Evolutionary conservation across 2,113 vertebrate genomes (phyloP).

Genomic region (Odocoileus hemionus): DNA sequence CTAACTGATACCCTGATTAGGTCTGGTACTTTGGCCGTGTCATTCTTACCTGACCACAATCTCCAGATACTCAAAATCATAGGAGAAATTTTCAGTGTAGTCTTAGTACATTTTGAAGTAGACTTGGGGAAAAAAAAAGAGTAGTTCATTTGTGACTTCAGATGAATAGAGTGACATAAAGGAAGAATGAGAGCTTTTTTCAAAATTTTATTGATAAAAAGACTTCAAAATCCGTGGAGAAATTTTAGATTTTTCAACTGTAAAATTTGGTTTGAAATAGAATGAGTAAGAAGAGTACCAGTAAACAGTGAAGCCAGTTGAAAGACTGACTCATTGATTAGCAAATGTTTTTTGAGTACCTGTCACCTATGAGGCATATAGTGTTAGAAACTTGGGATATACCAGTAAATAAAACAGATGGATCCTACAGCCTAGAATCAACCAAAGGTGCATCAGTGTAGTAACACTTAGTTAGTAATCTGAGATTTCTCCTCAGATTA

Average conservation of each 20-base stretch:
- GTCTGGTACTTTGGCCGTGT: not conserved
- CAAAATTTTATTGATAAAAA: not conserved
- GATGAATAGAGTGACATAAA: slow-evolving; percentile 7
- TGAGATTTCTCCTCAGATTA: not conserved
- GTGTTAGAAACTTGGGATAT: not conserved
- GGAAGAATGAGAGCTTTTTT: not conserved
- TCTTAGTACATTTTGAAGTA: not conserved
- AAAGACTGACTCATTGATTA: not conserved
- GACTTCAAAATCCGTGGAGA: not conserved
- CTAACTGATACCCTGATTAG: not conserved
- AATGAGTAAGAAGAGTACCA: not conserved
- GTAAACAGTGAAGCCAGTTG: not conserved
- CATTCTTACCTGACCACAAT: not conserved
- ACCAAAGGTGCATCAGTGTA: not conserved
- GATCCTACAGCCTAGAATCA: not conserved
- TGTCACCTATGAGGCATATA: not conserved
- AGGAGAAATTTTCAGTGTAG: not conserved
- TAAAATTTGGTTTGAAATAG: slow-evolving; percentile 4
- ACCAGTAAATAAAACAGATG: not conserved
- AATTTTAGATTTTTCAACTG: not conserved
- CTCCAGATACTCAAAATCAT: not conserved
- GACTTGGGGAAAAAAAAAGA: not conserved
- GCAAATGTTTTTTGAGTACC: not conserved
- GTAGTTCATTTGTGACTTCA: not conserved
- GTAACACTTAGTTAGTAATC: not conserved